Percentiles rank a stretch among this genome's conserved stretches.
phyloP scores from a whole-genome alignment of 2,888 invertebrate genomes.

The Amiota communis region DNA sequence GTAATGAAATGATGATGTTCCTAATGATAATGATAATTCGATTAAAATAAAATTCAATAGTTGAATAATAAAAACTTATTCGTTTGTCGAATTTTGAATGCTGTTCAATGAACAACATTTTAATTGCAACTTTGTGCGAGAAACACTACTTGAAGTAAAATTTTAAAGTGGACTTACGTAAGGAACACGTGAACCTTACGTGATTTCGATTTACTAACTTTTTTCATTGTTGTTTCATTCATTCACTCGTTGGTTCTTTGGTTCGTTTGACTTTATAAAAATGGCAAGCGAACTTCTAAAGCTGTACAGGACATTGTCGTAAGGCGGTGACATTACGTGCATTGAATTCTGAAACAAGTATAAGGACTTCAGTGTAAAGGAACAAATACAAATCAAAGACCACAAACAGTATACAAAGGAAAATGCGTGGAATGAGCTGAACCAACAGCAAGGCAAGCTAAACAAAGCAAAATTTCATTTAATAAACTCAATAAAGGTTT shows the following conservation, averaged over 20 bases:
- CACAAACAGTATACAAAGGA: neutral
- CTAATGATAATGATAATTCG: neutral
- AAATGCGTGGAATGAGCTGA: neutral
- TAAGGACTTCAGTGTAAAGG: neutral
- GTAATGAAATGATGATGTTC: neutral
- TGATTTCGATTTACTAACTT: slow-evolving; percentile 1
- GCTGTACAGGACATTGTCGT: slow-evolving; percentile 3
- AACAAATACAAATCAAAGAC: slow-evolving; percentile 5
- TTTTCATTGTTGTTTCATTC: neutral
- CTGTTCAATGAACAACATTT: neutral
- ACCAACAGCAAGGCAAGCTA: neutral
- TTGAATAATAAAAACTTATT: neutral
- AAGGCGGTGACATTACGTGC: slow-evolving; percentile 7
- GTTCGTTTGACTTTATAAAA: neutral
- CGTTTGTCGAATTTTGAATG: slow-evolving; percentile 1
- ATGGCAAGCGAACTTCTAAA: neutral
- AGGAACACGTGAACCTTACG: slow-evolving; percentile 7
- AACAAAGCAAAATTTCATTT: slow-evolving; percentile 31
- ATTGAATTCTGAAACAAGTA: neutral
- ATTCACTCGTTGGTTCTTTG: neutral
- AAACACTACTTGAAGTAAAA: neutral
- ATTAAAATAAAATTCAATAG: neutral
- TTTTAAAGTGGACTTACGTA: neutral
- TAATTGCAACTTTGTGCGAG: neutral
- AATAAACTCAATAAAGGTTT: slow-evolving; percentile 32